These are phyloP conservation scores for Lindbergichthys nudifrons DNA, from an alignment of 2,797 vertebrate genomes.

Conservation along the genomic window DNA sequence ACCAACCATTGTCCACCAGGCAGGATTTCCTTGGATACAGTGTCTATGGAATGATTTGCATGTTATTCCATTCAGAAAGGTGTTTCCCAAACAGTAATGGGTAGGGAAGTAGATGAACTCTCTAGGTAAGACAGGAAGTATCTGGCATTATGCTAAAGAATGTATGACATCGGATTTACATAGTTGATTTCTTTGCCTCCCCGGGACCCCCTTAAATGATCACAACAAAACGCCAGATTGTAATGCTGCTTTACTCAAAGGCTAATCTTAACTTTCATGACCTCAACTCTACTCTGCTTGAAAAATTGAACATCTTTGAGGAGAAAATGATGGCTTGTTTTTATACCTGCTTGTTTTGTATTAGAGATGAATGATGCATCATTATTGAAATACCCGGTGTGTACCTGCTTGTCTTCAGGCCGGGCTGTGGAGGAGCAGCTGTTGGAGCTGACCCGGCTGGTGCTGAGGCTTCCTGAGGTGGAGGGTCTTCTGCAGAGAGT, in stretches of 20 bases:
- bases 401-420: constrained; percentile 75
- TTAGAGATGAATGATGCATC: background rate
- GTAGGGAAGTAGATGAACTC: background rate
- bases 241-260: background rate
- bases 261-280: background rate
- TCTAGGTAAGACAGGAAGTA: background rate
- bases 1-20: background rate
- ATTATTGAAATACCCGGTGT: background rate
- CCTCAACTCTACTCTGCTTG: background rate
- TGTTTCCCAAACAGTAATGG: background rate
- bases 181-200: background rate
- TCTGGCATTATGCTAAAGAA: background rate
- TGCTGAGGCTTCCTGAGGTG: constrained; percentile 92
- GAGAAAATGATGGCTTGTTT: background rate
- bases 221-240: background rate
- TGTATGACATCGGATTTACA: background rate
- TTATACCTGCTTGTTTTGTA: background rate
- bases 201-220: background rate
- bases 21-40: background rate
- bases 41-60: background rate
- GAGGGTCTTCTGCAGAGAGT: constrained; percentile 87
- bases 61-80: background rate
- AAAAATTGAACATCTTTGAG: background rate
- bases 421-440: constrained; percentile 89
- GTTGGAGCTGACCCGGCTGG: constrained; percentile 91